These are phyloP conservation scores for Elysia chlorotica DNA, from an alignment of 1,140 invertebrate genomes.

Conservation along the genomic window DNA sequence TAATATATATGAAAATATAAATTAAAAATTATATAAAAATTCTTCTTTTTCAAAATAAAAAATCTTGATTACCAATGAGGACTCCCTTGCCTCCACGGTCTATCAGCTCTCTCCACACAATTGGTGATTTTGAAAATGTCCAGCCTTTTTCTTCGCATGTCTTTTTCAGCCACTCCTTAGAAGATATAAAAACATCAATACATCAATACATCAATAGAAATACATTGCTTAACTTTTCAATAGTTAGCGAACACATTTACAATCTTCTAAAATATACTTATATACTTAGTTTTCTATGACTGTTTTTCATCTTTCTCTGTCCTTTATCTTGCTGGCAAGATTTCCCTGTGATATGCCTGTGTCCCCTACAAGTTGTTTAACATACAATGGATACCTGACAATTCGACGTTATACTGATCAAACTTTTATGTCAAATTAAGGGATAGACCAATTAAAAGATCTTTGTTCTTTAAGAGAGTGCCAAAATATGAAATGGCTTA, in stretches of 20 bases:
- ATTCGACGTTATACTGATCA: no score
- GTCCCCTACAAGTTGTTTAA: no score
- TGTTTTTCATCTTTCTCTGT: background rate
- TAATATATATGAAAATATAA: no score
- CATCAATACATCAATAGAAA: background rate
- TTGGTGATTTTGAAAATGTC: conserved; percentile 54
- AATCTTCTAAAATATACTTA: background rate
- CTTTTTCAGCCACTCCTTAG: conserved; percentile 53
- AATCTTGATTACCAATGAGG: no score
- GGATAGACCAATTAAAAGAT: no score
- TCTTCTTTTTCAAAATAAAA: no score
- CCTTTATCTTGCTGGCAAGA: background rate
- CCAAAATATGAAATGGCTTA: no score
- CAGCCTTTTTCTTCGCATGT: conserved; percentile 54
- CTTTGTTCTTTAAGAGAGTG: no score
- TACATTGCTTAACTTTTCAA: background rate
- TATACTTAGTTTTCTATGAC: background rate
- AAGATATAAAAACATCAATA: background rate
- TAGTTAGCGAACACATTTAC: background rate
- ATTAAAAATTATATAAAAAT: no score
- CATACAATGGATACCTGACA: no score
- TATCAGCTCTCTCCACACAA: conserved; percentile 63
- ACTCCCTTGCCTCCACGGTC: conserved; percentile 62
- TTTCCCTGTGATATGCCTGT: no score
- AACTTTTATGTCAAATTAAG: no score